These are phyloP conservation scores for Drosophila buzzatii DNA, from an alignment of 2,888 invertebrate genomes.

Conservation along the genomic window DNA sequence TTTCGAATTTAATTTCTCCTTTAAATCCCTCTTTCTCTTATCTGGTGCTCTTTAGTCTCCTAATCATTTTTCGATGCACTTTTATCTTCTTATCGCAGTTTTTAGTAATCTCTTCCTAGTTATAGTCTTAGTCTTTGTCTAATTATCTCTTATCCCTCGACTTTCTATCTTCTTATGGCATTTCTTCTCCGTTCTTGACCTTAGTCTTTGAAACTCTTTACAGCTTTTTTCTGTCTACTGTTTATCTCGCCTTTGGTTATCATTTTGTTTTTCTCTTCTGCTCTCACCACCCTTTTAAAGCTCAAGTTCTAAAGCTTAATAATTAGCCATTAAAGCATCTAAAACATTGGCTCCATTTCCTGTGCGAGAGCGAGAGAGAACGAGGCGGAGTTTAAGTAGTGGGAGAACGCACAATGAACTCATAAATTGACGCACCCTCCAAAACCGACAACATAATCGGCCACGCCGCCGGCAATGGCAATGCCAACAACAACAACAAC, in stretches of 20 bases:
- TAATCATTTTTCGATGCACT: too few species aligned
- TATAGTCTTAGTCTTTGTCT: too few species aligned
- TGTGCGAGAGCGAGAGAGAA: constrained; percentile 27
- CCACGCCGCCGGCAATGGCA: constrained; percentile 71
- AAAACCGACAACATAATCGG: constrained; percentile 78
- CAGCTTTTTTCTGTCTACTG: not conserved
- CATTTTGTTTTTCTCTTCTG: too few species aligned
- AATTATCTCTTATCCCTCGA: too few species aligned
- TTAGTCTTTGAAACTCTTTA: too few species aligned
- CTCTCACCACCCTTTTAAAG: constrained; percentile 3
- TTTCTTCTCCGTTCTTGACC: too few species aligned
- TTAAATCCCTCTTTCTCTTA: too few species aligned
- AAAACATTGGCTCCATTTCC: constrained; percentile 62
- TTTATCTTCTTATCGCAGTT: too few species aligned
- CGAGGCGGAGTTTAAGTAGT: constrained; percentile 7
- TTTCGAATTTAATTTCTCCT: too few species aligned
- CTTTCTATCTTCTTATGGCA: too few species aligned
- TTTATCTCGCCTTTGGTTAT: not conserved
- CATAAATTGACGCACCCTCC: constrained; percentile 80
- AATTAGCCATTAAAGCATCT: constrained; percentile 54
- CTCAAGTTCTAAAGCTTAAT: constrained; percentile 27
- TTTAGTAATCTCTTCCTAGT: too few species aligned
- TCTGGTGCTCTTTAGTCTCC: too few species aligned
- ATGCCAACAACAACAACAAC: constrained; percentile 28
- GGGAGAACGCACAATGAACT: constrained; percentile 75